Evolutionary conservation across 2,888 invertebrate genomes (phyloP), one percentile per base, ranked within the genome.

Genomic region (Herminia tarsipennalis): DNA sequence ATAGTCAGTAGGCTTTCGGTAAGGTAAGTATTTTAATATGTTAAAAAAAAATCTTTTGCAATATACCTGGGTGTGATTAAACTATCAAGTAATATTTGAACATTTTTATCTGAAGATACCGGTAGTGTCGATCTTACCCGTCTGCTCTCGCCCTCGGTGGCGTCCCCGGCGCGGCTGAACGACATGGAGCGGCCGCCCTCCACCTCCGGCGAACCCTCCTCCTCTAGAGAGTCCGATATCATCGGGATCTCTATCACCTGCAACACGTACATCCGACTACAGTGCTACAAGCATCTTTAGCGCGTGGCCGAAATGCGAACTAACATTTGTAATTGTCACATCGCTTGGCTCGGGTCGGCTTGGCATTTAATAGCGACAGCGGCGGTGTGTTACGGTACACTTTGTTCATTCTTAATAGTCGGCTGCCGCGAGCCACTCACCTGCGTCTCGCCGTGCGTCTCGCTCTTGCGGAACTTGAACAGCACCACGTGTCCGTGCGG

Each of bases 401-500:
- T n/a, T n/a, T n/a, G n/a, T n/a, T n/a, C n/a, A n/a, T n/a, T n/a
- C n/a, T n/a, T n/a, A n/a, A n/a, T n/a, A n/a, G n/a, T n/a, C n/a
- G n/a, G n/a, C n/a, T n/a, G n/a, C n/a, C n/a, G n/a, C n/a, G n/a
- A n/a, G n/a, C 2, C 8, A 20, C 20, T 20, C 60, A 97, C 96
- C 77, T 95, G 93, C 41, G 96, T 95, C 88, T 97, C 97, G 25
- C 95, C 94, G 76, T 94, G 94, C 66, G 94, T 94, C 86, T 99
- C 99, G 55, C 94, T 93, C 91, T 98, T 98, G 76, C 96, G 95
- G 92, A 98, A 99, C 86, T 97, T 97, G 93, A 98, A 99, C 49
- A 99, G 93, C 76, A 99, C 94, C 67, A 99, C 97, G 92, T 99
- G 98, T 57, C 96, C 96, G 76, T 97, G 96, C 48, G 97, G 95